Conservation (phyloP, 2,797 vertebrate species). For the Chelon auratus region DNA sequence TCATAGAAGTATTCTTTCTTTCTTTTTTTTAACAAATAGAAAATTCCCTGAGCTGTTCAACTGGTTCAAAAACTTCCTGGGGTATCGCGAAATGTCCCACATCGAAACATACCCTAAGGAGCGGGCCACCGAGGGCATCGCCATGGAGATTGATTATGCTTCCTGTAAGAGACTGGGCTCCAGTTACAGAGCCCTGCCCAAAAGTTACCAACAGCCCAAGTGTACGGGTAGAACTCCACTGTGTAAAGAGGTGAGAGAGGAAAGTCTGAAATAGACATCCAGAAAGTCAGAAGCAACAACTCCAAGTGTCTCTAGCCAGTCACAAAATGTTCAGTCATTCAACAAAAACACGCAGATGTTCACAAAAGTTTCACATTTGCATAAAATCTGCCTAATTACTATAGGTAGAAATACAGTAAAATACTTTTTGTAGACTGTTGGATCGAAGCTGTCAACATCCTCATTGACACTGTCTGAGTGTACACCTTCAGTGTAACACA, state of each 20-base stretch:
- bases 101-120: slow-evolving; percentile 97
- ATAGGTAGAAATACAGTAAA: too few relatives aligned
- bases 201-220: slow-evolving; percentile 98
- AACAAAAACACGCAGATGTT: too few relatives aligned
- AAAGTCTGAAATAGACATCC: neutral
- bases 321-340: too few relatives aligned
- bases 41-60: slow-evolving; percentile 99
- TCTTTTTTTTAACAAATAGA: slow-evolving; percentile 67
- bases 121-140: slow-evolving; percentile 96
- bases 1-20: neutral
- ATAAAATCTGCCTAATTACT: too few relatives aligned
- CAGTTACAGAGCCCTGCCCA: slow-evolving; percentile 97
- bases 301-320: too few relatives aligned
- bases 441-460: neutral
- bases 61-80: slow-evolving; percentile 99
- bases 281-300: too few relatives aligned
- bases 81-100: slow-evolving; percentile 94
- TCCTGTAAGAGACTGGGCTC: slow-evolving; percentile 98
- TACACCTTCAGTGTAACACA: neutral
- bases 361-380: neutral
- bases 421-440: too few relatives aligned
- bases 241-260: slow-evolving; percentile 94
- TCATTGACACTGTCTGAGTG: neutral
- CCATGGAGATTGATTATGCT: slow-evolving; percentile 99
- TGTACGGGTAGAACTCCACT: slow-evolving; percentile 96